Base-by-base conservation (phyloP, 2,113 vertebrate species). In the Pleuronectes platessa region DNA sequence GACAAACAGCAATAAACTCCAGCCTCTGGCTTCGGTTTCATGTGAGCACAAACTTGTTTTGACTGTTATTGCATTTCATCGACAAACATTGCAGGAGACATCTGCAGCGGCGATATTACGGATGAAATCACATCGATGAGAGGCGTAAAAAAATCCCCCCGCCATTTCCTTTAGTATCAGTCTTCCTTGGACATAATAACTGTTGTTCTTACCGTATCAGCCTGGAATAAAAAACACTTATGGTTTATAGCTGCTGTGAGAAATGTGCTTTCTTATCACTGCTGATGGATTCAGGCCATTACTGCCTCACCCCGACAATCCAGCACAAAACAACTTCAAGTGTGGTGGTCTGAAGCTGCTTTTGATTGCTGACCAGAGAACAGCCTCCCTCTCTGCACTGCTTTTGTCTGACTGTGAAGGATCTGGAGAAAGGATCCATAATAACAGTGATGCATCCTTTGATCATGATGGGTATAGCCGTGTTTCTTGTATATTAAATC, bases 211-310 rank as follows among this genome's bases (percentile, higher is more conserved):
- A 77, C 77, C 81, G 72, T n/a, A 80, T 86, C 82, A 88, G 78
- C 61, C 79, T 65, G 53, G 74, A 86, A 82, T 31, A 90, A 82
- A 80, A 23, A 23, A 71, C 82, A 90, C 84, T 81, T 65, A 72
- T 67, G 68, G 58, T 84, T 92, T 85, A 78, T 76, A 82, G 87
- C 74, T 61, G 73, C 51, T 72, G 78, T 77, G 86, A 87, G 67
- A 88, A 86, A 90, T 89, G 74, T 74, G 76, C 81, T 87, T 80
- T 78, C 81, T 92, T 90, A 88, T 93, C 78, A 71, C 70, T 47
- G 51, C 74, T 86, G 84, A 92, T 85, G 81, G 88, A 90, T 91
- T 87, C 62, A 74, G 80, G 80, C 77, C 81, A 84, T 85, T 86
- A 84, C 66, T 70, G 72, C 84, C 71, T 71, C 77, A 82, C 62